Base-by-base conservation (phyloP, 2,797 vertebrate genomes). In the Phylloscopus collybita region DNA sequence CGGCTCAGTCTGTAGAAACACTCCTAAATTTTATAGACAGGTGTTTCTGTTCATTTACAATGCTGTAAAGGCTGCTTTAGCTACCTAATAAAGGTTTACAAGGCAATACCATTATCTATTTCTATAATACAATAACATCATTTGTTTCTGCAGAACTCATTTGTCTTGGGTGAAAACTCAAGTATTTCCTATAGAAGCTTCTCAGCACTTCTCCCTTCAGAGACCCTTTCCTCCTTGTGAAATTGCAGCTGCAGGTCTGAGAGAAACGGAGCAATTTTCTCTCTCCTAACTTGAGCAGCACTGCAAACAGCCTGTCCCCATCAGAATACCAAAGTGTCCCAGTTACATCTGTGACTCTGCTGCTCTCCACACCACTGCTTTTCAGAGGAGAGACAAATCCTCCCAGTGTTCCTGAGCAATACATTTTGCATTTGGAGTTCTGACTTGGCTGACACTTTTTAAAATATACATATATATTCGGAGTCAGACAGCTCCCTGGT, bases 361-460 rank as follows among this genome's bases (percentile, higher is more conserved):
- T 86, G 76, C 73, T 88, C 78, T 40, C 67, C 64, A 22, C 49
- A 64, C 27, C 67, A 23, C 71, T 74, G 61, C 19, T 76, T 88
- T 94, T 87, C 80, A 83, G 86, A 65, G 80, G 59, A 78, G 71
- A 86, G 56, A 95, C 60, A 94, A 96, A 96, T 96, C 88, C 88
- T 96, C 80, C 67, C 78, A 27, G 73, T 65, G 86, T 72, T 96
- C 74, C 74, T 21, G 13, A 62, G 94, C 83, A 71, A 95, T 95
- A 76, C 78, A 85, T 96, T 96, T 87, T 92, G 78, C 91, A 82
- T 93, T 97, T 90, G 90, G 93, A 92, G 65, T n/a, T 74, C 86
- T 90, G 88, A 85, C 86, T 94, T 88, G 90, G 95, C 93, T 96
- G 94, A 97, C 88, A 87, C 71, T 90, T 93, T 42, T 54, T 34